These are phyloP conservation scores for Diadegma fenestrale DNA, from an alignment of 2,888 invertebrate species.

Conservation along the genomic window DNA sequence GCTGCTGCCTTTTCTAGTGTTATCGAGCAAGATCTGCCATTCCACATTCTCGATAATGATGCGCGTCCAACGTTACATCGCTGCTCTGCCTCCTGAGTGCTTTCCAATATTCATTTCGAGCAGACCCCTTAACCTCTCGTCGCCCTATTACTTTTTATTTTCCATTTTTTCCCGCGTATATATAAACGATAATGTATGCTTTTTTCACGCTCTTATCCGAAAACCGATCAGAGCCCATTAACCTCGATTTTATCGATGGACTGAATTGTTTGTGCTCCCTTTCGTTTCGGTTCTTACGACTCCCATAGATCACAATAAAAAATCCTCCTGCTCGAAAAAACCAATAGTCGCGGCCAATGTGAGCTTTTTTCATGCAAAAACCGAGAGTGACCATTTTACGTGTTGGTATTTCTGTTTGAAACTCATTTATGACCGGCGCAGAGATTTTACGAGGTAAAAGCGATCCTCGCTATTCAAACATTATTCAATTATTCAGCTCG, in stretches of 20 bases:
- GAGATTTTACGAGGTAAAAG: not conserved
- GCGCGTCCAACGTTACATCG: constrained; percentile 61
- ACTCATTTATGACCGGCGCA: not conserved
- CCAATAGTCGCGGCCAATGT: not conserved
- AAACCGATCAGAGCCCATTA: constrained; percentile 61
- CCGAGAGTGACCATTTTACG: not conserved
- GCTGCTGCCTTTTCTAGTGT: constrained; percentile 69
- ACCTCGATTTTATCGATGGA: constrained; percentile 56
- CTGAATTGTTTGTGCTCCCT: constrained; percentile 42
- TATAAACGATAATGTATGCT: constrained; percentile 40
- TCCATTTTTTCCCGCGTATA: constrained; percentile 25
- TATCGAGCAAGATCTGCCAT: constrained; percentile 70
- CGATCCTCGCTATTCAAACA: not conserved
- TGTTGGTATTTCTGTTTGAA: not conserved
- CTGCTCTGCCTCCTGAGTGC: constrained; percentile 63
- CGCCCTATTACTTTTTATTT: constrained; percentile 52
- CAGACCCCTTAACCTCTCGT: constrained; percentile 49
- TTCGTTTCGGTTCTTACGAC: not conserved
- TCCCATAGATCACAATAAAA: constrained; percentile 14
- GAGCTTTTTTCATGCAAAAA: not conserved
- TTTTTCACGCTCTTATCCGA: constrained; percentile 52
- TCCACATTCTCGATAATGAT: constrained; percentile 72
- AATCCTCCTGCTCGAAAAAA: not conserved
- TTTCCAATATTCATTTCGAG: constrained; percentile 72
- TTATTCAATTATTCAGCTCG: not conserved